Evolutionary conservation across 2,797 vertebrate genomes (phyloP), one percentile per base, ranked within the genome.

Genomic region (Botia kubotai): DNA sequence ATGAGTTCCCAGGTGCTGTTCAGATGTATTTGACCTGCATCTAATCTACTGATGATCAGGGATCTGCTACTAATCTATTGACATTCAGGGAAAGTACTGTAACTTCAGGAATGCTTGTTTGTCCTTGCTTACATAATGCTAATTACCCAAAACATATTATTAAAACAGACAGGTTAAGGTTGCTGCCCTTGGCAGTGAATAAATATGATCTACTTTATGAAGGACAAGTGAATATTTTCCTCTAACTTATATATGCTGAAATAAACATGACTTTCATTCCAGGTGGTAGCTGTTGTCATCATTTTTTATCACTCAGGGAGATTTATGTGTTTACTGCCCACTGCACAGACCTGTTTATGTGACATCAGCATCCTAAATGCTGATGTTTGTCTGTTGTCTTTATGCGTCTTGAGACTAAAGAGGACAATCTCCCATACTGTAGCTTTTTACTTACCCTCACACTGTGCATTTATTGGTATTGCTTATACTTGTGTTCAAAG

Each of bases 291-390:
- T 48, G 21, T 65, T 23, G 33, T 66, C 62, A 33, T 66, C 60
- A 55, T 67, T 4, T 6, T 65, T 53, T 71, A 52, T 72, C 16
- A 52, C 68, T 13, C 3, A 29, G 58, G 60, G 68, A 75, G 57
- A 63, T 68, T 70, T 60, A 53, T 69, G 53, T 53, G 21, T 19
- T 57, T 10, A 23, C 65, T 11, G 48, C 39, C 43, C 62, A 19
- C 48, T 75, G 29, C 66, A 69, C 62, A 36, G 8, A 58, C 21
- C 21, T 58, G 60, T 76, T 76, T 14, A 50, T 58, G 43, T 69
- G 63, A 74, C 29, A 73, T 79, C 46, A 67, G 68, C 76, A 52
- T 74, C 53, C 69, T 53, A 52, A 52, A 73, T 69, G 53, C 50
- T 60, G 43, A 60, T 74, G 55, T 74, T 69, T 67, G 69, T 79